Evolutionary conservation across 2,888 invertebrate genomes (phyloP), one percentile per base, ranked within the genome.

Genomic region (Seladonia tumulorum): DNA sequence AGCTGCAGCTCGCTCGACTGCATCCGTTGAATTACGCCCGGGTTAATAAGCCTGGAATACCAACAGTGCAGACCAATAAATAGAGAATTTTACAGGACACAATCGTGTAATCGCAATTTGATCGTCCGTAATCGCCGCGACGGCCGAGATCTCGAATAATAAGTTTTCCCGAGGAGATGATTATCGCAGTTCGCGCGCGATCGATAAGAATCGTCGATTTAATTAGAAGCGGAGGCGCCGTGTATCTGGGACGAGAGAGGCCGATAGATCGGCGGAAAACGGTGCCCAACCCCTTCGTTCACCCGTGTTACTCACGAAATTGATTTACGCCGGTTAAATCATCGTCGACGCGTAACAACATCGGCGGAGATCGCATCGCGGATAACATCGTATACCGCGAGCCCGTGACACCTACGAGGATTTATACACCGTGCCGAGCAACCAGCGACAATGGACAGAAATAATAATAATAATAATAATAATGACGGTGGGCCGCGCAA

Each of bases 291-390:
- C 73, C 79, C 7, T 75, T 75, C 71, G 63, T 82, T 81, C 70
- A 16, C 72, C 79, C 73, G 73, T 81, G 82, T 89, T 89, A 86
- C 82, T 78, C 81, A 22, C 66, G 71, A 81, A 84, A 89, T 81
- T 89, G 88, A 89, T 88, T 88, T 86, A 88, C 81, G 85, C 74
- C 76, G 42, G 70, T 22, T 88, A 83, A 86, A 89, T 88, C 84
- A 88, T 82, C 84, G 79, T 49, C 68, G 75, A 73, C 81, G 76
- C 68, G 72, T 89, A 89, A 89, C 86, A 81, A 81, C 84, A 85
- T 82, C 72, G 81, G 49, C 29, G 79, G 18, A 83, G 83, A 85
- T 87, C 72, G 73, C 72, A 82, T 57, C 81, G 81, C n/a, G 57
- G 74, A 88, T 89, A 83, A 70, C 53, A 63, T 63, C 63, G 63